A percentile compares a stretch with the other conserved stretches of the same genome.
Conservation (phyloP, 2,113 vertebrate genomes). For the Hemibagrus wyckioides region DNA sequence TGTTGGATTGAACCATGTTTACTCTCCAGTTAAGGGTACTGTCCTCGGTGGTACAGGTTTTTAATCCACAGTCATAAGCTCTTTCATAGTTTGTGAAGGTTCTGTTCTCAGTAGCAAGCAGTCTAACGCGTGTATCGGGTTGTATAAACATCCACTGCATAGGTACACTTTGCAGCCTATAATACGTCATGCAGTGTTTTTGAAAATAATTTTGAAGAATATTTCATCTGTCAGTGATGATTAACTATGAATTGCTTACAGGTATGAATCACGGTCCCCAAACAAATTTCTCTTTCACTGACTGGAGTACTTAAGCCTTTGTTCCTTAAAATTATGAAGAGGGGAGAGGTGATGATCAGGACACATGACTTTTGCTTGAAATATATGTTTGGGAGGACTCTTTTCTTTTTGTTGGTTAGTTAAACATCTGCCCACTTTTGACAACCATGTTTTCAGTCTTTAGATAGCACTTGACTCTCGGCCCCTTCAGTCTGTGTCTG, state of each 20-base stretch:
- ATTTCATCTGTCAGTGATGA: slow-evolving; percentile 76
- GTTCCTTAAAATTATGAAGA: slow-evolving; percentile 76
- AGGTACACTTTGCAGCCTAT: slow-evolving; percentile 42
- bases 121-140: slow-evolving; percentile 28
- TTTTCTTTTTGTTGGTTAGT: slow-evolving; percentile 68
- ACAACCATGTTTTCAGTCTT: slow-evolving; percentile 59
- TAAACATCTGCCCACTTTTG: slow-evolving; percentile 71
- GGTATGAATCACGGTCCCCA: slow-evolving; percentile 65
- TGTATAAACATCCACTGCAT: slow-evolving; percentile 40
- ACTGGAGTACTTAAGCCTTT: slow-evolving; percentile 74
- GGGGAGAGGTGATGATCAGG: slow-evolving; percentile 55
- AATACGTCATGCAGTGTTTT: slow-evolving; percentile 61
- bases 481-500: slow-evolving; percentile 80
- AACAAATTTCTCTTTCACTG: slow-evolving; percentile 67
- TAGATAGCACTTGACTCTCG: slow-evolving; percentile 87
- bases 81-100: slow-evolving; percentile 54
- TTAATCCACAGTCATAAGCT: slow-evolving; percentile 71
- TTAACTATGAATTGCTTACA: slow-evolving; percentile 81
- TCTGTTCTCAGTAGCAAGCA: slow-evolving; percentile 56
- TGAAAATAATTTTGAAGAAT: slow-evolving; percentile 43
- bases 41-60: slow-evolving; percentile 66
- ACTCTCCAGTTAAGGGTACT: slow-evolving; percentile 72
- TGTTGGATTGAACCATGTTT: slow-evolving; percentile 73
- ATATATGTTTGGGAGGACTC: slow-evolving; percentile 77
- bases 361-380: slow-evolving; percentile 65